Evolutionary conservation across 2,888 invertebrate species (phyloP).

Genomic region (Altica lythri): DNA sequence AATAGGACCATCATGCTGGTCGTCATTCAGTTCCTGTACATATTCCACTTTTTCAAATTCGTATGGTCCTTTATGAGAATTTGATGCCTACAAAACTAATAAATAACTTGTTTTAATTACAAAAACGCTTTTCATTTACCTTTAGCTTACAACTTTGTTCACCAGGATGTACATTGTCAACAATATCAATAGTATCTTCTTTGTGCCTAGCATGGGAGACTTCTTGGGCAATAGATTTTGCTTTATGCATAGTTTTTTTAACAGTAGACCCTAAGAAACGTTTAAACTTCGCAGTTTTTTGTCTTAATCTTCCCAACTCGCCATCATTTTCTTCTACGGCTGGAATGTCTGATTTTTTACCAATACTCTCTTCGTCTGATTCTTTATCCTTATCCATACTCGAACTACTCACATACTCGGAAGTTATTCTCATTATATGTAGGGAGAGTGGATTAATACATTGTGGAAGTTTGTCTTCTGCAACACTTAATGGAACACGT

Average conservation of each 20-base stretch:
- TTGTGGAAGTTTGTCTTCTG: conserved; percentile 90
- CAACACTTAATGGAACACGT: conserved; percentile 89
- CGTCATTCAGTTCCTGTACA: conserved; percentile 71
- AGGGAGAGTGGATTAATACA: conserved; percentile 92
- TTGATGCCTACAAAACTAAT: conserved; percentile 69
- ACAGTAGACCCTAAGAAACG: conserved; percentile 87
- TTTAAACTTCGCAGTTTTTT: conserved; percentile 66
- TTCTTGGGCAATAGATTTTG: conserved; percentile 86
- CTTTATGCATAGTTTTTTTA: conserved; percentile 88
- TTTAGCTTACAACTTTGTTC: conserved; percentile 87
- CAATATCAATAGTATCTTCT: conserved; percentile 83
- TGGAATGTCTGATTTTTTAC: conserved; percentile 65
- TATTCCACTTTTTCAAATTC: conserved; percentile 92
- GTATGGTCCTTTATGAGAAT: conserved; percentile 95
- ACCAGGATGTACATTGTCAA: conserved; percentile 77
- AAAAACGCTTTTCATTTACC: conserved; percentile 36
- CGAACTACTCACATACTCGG: conserved; percentile 79
- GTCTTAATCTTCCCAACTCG: conserved; percentile 59
- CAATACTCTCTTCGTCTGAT: conserved; percentile 77
- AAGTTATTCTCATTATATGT: conserved; percentile 92
- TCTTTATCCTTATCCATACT: conserved; percentile 71
- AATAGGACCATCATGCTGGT: conserved; percentile 90
- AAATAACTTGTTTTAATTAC: conserved; percentile 11
- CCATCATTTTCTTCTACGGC: conserved; percentile 59
- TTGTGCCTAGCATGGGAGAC: conserved; percentile 86